Conservation (phyloP, 2,797 vertebrate genomes). For the Pseudochromis fuscus region DNA sequence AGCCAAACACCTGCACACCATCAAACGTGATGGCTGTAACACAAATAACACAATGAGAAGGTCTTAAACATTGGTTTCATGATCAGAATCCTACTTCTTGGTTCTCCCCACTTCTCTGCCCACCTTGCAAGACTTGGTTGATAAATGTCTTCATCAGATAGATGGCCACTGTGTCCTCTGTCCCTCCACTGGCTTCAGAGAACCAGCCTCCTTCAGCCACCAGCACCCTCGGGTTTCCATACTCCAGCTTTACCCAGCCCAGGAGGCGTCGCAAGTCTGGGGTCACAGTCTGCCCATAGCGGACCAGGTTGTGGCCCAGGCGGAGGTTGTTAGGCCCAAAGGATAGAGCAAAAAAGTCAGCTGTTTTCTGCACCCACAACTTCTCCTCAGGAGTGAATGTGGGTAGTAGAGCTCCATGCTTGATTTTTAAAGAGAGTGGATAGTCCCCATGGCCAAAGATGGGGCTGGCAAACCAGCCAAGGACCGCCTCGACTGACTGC, state of each 20-base stretch:
- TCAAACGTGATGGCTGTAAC: slow-evolving; percentile 89
- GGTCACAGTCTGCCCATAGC: slow-evolving; percentile 87
- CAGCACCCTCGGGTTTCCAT: slow-evolving; percentile 87
- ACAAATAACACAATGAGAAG: slow-evolving; percentile 4
- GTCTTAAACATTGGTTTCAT: not conserved
- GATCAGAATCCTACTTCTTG: not conserved
- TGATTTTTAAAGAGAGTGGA: slow-evolving; percentile 86
- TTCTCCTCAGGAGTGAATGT: slow-evolving; percentile 88
- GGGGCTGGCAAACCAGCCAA: slow-evolving; percentile 95
- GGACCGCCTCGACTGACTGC: slow-evolving; percentile 89
- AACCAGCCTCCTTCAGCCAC: slow-evolving; percentile 97
- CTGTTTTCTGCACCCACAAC: slow-evolving; percentile 87
- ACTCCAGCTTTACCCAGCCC: slow-evolving; percentile 93
- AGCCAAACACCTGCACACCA: slow-evolving; percentile 90
- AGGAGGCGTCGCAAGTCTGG: slow-evolving; percentile 89
- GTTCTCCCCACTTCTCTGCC: slow-evolving; percentile 33
- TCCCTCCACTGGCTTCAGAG: slow-evolving; percentile 88
- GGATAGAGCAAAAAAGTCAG: slow-evolving; percentile 96
- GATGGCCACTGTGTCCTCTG: slow-evolving; percentile 92
- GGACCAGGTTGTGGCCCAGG: slow-evolving; percentile 78
- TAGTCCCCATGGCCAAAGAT: slow-evolving; percentile 94
- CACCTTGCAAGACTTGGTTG: slow-evolving; percentile 94
- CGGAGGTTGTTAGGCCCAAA: slow-evolving; percentile 94
- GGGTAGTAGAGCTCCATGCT: slow-evolving; percentile 81
- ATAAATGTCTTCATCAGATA: slow-evolving; percentile 95